phyloP scores from a whole-genome alignment of 23 tunicate species.

The Diplosoma virens region DNA sequence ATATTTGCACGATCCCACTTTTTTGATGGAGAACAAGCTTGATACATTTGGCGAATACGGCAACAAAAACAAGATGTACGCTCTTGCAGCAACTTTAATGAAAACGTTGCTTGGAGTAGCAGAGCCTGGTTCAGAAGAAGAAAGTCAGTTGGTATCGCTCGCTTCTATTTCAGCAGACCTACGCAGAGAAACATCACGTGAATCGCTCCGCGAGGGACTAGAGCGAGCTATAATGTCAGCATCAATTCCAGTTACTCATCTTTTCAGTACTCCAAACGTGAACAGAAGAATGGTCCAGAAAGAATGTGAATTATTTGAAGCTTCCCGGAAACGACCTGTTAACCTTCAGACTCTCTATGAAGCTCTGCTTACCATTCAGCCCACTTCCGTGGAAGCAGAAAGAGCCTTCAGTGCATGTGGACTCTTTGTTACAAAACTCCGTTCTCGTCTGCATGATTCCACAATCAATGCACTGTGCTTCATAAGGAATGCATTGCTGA shows the following conservation, averaged over 20 bases:
- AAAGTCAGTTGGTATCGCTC: conserved; percentile 30
- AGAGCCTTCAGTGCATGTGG: conserved; percentile 48
- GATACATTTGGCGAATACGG: conserved; percentile 38
- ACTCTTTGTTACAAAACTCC: conserved; percentile 34
- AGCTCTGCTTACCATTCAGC: conserved; percentile 26
- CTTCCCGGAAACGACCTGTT: conserved; percentile 38
- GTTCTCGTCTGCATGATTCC: conserved; percentile 23
- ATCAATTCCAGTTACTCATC: conserved; percentile 12
- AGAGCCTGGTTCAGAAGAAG: conserved; percentile 22
- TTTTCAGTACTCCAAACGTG: conserved; percentile 15
- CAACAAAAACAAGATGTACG: conserved; percentile 42
- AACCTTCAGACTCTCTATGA: conserved; percentile 35
- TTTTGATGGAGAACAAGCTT: conserved; percentile 24
- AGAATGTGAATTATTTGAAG: conserved; percentile 50
- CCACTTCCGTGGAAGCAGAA: conserved; percentile 50
- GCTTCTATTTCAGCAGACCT: too few species aligned
- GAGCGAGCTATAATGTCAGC: too few species aligned
- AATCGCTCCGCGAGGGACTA: too few species aligned
- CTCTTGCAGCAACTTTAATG: conserved; percentile 55
- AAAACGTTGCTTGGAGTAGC: conserved; percentile 35
- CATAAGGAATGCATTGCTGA: conserved; percentile 26
- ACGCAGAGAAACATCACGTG: too few species aligned
- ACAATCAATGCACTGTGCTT: conserved; percentile 33
- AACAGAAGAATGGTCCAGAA: conserved; percentile 43
- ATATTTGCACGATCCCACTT: conserved; percentile 36